Conservation (phyloP, 2,888 invertebrate species). For the Mongoloraphidia duomilia region DNA sequence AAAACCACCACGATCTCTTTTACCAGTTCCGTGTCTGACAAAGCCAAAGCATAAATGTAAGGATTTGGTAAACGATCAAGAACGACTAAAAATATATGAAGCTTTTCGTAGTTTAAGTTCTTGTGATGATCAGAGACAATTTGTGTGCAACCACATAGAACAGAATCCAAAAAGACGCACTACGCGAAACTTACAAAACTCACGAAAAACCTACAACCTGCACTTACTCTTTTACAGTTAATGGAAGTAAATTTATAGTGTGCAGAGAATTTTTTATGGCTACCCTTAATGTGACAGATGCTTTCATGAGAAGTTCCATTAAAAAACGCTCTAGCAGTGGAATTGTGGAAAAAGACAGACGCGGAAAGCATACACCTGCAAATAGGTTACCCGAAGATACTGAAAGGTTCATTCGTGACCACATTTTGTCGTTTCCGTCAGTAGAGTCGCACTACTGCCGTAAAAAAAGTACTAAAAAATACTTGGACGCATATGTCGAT, state of each 20-base stretch:
- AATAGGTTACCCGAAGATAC: slow-evolving; percentile 10
- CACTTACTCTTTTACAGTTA: slow-evolving; percentile 11
- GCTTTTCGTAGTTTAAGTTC: slow-evolving; percentile 10
- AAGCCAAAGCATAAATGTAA: slow-evolving; percentile 16
- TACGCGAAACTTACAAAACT: slow-evolving; percentile 14
- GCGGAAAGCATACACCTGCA: slow-evolving; percentile 9
- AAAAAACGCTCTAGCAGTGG: slow-evolving; percentile 11
- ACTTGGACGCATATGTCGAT: slow-evolving; percentile 14
- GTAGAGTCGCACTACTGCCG: slow-evolving; percentile 18
- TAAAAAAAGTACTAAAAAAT: slow-evolving; percentile 6
- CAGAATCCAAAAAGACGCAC: slow-evolving; percentile 14
- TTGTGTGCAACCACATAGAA: slow-evolving; percentile 14
- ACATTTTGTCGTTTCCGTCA: slow-evolving; percentile 15
- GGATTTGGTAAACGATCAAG: slow-evolving; percentile 11
- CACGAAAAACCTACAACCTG: slow-evolving; percentile 12
- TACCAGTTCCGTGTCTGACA: slow-evolving; percentile 13
- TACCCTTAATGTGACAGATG: slow-evolving; percentile 14
- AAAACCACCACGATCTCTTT: slow-evolving; percentile 12
- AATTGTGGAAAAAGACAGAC: slow-evolving; percentile 14
- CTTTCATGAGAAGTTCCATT: slow-evolving; percentile 15
- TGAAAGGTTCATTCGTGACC: slow-evolving; percentile 11
- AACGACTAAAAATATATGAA: slow-evolving; percentile 12
- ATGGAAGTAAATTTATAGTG: slow-evolving; percentile 9
- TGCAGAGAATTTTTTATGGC: slow-evolving; percentile 15
- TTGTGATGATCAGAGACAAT: slow-evolving; percentile 16